Percentiles rank a stretch among this genome's conserved stretches.
These are phyloP conservation scores for Rosalia funebris DNA, from an alignment of 2,888 invertebrate genomes.

Conservation along the genomic window DNA sequence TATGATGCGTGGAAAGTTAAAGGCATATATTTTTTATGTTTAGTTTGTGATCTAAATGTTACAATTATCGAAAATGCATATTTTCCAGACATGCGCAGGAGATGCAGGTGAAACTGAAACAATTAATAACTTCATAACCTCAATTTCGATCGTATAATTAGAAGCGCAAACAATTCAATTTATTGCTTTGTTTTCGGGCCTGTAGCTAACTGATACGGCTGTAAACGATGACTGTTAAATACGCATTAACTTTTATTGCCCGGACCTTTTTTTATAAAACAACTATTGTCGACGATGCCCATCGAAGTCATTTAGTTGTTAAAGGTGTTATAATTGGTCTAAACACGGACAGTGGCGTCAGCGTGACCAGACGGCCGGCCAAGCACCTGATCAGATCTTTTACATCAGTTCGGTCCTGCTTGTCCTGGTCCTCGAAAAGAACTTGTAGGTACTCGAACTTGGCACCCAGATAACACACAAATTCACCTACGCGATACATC, in stretches of 20 bases:
- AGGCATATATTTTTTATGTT: too few species aligned
- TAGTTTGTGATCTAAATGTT: too few species aligned
- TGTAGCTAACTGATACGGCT: conserved; percentile 37
- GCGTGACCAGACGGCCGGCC: conserved; percentile 60
- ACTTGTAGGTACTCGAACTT: conserved; percentile 35
- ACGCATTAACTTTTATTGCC: conserved; percentile 51
- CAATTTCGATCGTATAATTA: neutral
- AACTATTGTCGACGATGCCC: conserved; percentile 58
- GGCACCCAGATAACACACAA: conserved; percentile 37
- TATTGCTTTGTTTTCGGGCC: neutral
- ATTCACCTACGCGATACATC: conserved; percentile 43
- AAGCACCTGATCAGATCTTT: conserved; percentile 47
- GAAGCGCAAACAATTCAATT: neutral
- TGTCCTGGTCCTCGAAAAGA: conserved; percentile 51
- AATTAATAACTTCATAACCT: neutral
- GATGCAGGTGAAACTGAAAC: too few species aligned
- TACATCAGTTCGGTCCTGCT: conserved; percentile 44
- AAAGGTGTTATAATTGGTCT: conserved; percentile 66
- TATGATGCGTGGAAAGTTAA: too few species aligned
- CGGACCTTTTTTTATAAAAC: conserved; percentile 43
- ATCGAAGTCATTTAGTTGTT: conserved; percentile 63
- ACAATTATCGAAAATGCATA: too few species aligned
- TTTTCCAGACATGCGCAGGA: too few species aligned
- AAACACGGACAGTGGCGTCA: conserved; percentile 64
- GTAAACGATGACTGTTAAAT: conserved; percentile 43